Conservation (phyloP, 2,888 invertebrate genomes). For the Sclerodermus sp. region DNA sequence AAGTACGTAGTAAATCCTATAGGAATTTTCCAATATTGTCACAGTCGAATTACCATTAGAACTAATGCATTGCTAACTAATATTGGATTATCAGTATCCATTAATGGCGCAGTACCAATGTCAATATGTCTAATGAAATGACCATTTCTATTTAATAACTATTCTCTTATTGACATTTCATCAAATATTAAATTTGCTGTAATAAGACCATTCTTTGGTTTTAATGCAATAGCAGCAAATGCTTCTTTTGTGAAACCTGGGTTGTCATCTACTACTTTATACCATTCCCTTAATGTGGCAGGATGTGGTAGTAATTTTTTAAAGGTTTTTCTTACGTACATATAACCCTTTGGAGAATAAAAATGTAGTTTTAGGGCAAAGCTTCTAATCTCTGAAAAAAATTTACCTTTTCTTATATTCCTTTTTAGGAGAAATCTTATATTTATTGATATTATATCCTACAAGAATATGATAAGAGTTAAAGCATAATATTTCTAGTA, state of each 20-base stretch:
- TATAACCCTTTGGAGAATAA: background rate
- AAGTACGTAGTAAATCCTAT: too few species aligned
- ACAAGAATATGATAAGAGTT: too few species aligned
- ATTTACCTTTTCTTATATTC: too few species aligned
- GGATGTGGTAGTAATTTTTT: background rate
- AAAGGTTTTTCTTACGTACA: background rate
- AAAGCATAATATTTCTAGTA: background rate
- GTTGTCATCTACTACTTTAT: background rate
- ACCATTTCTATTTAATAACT: background rate
- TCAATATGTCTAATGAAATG: background rate
- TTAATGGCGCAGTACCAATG: background rate
- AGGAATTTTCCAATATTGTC: too few species aligned
- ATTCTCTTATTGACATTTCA: background rate
- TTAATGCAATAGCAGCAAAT: background rate
- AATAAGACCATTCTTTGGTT: background rate
- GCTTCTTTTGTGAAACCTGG: background rate
- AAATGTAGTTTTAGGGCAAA: background rate
- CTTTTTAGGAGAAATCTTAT: too few species aligned
- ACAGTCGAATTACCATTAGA: too few species aligned
- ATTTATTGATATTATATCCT: too few species aligned
- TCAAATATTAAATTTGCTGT: background rate
- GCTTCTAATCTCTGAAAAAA: background rate
- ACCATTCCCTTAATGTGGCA: background rate
- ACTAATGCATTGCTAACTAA: too few species aligned
- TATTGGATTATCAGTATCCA: too few species aligned